Conservation (phyloP, 92 coral and sea anemone genomes). For the Zoanthus sociatus region DNA sequence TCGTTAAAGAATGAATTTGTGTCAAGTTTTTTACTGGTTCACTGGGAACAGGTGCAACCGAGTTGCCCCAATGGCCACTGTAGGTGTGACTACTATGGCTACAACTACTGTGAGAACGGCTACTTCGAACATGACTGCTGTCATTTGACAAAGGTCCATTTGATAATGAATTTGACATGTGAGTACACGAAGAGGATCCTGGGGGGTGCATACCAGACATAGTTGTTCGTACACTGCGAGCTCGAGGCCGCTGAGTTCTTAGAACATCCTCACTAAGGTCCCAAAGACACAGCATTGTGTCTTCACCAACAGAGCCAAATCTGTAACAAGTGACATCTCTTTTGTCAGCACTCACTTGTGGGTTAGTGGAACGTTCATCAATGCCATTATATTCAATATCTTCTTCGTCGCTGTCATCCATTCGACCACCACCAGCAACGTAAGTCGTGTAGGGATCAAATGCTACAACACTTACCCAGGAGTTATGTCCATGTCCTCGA, state of each 20-base stretch:
- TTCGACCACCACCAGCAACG: slow-evolving; percentile 84
- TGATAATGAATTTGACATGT: slow-evolving; percentile 64
- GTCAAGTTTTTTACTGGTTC: slow-evolving; percentile 87
- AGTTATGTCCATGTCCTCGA: slow-evolving; percentile 93
- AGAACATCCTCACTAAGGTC: slow-evolving; percentile 95
- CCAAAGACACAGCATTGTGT: slow-evolving; percentile 94
- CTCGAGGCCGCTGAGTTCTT: slow-evolving; percentile 89
- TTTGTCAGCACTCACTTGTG: slow-evolving; percentile 68
- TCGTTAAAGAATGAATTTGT: slow-evolving; percentile 87
- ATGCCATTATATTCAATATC: slow-evolving; percentile 85
- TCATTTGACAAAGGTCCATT: slow-evolving; percentile 95
- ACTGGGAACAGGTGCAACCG: slow-evolving; percentile 70
- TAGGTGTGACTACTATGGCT: slow-evolving; percentile 64
- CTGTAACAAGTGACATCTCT: slow-evolving; percentile 86
- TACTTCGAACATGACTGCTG: slow-evolving; percentile 31
- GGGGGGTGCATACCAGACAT: slow-evolving; percentile 46
- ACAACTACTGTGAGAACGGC: slow-evolving; percentile 54
- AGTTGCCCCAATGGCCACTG: slow-evolving; percentile 61
- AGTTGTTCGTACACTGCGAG: slow-evolving; percentile 77
- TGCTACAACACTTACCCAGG: slow-evolving; percentile 97
- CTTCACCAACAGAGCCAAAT: slow-evolving; percentile 98
- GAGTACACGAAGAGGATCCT: slow-evolving; percentile 57
- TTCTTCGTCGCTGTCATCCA: slow-evolving; percentile 98
- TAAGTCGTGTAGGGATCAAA: slow-evolving; percentile 98
- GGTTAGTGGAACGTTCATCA: slow-evolving; percentile 57